Evolutionary conservation across 2,797 vertebrate species (phyloP).

Genomic region (Artibeus lituratus): DNA sequence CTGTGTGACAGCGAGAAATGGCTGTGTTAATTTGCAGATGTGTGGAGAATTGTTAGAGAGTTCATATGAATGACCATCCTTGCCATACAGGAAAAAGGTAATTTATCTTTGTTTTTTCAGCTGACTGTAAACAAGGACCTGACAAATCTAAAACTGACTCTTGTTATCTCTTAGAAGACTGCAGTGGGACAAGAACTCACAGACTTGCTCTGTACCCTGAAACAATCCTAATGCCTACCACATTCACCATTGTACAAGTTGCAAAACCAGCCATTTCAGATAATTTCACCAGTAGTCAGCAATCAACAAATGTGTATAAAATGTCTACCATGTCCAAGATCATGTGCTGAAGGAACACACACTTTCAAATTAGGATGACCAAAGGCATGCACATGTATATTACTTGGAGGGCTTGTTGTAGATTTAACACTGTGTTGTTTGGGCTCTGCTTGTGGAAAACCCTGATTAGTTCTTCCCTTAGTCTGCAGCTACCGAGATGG

Average conservation of each 20-base stretch:
- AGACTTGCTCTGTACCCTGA: background rate
- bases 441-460: background rate
- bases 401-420: background rate
- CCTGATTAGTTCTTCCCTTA: background rate
- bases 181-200: background rate
- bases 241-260: background rate
- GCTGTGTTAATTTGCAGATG: background rate
- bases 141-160: background rate
- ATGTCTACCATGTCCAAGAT: background rate
- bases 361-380: background rate
- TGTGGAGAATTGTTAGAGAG: background rate
- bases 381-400: background rate
- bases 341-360: background rate
- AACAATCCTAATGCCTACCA: background rate
- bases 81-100: background rate
- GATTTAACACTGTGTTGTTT: background rate
- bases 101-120: background rate
- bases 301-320: background rate
- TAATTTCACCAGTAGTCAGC: background rate
- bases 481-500: background rate
- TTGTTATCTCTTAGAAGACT: background rate
- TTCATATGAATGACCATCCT: background rate
- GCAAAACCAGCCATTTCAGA: conserved; percentile 9
- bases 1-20: background rate
- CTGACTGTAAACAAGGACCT: background rate